phyloP scores from a whole-genome alignment of 2,113 vertebrate species.

The Mirza zaza region DNA sequence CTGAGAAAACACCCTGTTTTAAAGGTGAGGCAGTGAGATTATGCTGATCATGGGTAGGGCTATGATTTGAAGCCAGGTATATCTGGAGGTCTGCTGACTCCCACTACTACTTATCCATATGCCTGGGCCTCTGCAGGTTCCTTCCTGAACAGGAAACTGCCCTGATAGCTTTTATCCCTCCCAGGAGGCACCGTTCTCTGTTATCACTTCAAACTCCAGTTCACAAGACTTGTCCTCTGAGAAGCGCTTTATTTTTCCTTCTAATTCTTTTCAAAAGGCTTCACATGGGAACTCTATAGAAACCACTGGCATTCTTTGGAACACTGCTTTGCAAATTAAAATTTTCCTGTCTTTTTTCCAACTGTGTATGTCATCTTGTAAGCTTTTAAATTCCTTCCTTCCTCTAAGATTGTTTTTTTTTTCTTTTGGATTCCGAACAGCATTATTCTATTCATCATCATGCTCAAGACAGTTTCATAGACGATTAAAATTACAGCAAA shows the following conservation, averaged over 20 bases:
- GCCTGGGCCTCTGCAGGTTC: neutral
- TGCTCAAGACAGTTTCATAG: neutral
- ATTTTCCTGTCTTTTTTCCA: neutral
- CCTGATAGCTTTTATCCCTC: neutral
- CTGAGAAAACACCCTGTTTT: neutral
- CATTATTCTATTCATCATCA: neutral
- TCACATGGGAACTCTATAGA: neutral
- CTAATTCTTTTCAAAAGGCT: neutral
- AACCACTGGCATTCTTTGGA: neutral
- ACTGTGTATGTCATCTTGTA: neutral
- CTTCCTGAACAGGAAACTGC: neutral
- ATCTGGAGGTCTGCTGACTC: neutral
- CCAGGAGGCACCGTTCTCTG: neutral
- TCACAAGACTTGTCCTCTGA: neutral
- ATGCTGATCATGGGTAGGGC: neutral
- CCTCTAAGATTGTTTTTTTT: neutral
- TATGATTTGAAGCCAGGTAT: neutral
- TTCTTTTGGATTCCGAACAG: neutral
- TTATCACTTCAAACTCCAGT: neutral
- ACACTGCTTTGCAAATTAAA: slow-evolving; percentile 37
- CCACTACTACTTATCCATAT: too few relatives aligned
- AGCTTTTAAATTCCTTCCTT: neutral
- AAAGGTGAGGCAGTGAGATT: neutral
- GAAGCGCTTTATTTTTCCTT: neutral
- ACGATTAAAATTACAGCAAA: neutral